Base-by-base conservation (phyloP, 2,888 invertebrate species). In the Psylliodes chrysocephalus region DNA sequence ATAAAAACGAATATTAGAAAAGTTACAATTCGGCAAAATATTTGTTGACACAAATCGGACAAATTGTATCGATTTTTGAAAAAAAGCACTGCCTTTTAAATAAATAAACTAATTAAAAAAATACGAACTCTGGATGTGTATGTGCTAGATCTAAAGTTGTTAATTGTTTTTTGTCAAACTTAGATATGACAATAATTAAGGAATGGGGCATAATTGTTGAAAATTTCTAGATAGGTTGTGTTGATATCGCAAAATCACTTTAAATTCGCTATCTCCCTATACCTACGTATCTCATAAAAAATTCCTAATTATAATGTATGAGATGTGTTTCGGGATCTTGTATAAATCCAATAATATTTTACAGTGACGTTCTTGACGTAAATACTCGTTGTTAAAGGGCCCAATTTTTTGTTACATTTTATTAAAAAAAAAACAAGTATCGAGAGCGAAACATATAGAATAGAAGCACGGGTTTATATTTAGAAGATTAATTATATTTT, bases 151-250 rank as follows among this genome's bases (percentile, higher is more conserved):
- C 64, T 71, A 72, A 73, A 71, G 72, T 75, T 73, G 72, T 75
- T 76, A 70, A 69, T 72, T 71, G 68, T 74, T 75, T 74, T 71
- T 72, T 70, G 57, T 57, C 73, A 71, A 72, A 72, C 67, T 76
- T 78, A 76, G 75, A 78, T 73, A 78, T 76, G 81, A 81, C 81
- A 81, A 81, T 81, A 81, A 80, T 76, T 70, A 69, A 71, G 79
- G 78, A 79, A 79, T 79, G 80, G 76, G 80, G 79, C 79, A 79
- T 73, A 72, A 76, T 79, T 77, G 76, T 75, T 60, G 51, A 61
- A 38, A 56, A 14, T 42, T 38, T 44, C 51, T 64, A 64, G 49
- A 60, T 64, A 64, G 60, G 60, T 64, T 60, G 60, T 60, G 64
- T 55, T 64, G 17, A 55, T 60, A 60, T 49, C 40, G 60, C 56